phyloP scores from a whole-genome alignment of 2,797 vertebrate species.

The Sebastes vulpes region DNA sequence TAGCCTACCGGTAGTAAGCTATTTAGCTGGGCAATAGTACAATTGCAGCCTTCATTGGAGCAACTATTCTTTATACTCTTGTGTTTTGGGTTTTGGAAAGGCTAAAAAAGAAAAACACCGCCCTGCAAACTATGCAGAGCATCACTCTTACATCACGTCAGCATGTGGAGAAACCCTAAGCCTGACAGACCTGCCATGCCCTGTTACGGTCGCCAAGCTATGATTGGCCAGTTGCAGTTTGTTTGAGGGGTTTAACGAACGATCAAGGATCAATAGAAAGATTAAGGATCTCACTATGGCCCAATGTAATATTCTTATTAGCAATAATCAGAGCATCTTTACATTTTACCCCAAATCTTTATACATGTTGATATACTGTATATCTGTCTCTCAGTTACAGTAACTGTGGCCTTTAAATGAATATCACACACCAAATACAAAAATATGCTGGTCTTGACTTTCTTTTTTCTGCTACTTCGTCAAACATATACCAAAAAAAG shows the following conservation, averaged over 20 bases:
- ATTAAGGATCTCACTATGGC: background rate
- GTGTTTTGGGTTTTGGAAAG: background rate
- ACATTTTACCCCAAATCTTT: background rate
- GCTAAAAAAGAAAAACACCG: background rate
- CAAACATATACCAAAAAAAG: constrained; percentile 41
- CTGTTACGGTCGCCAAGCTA: background rate
- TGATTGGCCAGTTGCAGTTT: background rate
- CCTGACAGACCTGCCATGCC: background rate
- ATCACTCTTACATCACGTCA: no score
- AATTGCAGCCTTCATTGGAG: background rate
- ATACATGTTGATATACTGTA: background rate
- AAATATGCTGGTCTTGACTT: background rate
- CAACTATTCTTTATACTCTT: background rate
- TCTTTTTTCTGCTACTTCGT: constrained; percentile 10
- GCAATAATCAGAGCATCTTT: background rate
- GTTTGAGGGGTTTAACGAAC: background rate
- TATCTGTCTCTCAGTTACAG: background rate
- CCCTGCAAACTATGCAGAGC: background rate
- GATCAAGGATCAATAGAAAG: background rate
- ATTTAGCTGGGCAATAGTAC: background rate
- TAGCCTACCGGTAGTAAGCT: background rate
- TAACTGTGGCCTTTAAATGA: background rate
- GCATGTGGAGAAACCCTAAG: background rate
- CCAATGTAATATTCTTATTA: background rate
- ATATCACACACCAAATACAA: background rate